Percentiles rank a stretch among this genome's conserved stretches.
Conservation (phyloP, 2,888 invertebrate species). For the Liposcelis brunnea region DNA sequence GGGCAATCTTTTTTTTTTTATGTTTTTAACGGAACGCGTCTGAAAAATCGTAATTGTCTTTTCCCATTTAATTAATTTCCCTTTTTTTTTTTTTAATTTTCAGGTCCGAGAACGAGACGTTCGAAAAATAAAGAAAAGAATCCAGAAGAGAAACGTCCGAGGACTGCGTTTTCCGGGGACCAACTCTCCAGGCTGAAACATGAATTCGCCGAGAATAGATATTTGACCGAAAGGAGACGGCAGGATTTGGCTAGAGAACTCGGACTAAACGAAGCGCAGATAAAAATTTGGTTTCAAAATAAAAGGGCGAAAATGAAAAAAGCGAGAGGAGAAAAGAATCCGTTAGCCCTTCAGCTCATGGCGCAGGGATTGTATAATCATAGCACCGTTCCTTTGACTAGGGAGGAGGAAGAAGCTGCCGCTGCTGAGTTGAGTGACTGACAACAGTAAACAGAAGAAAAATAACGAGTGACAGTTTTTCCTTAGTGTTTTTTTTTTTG, state of each 20-base stretch:
- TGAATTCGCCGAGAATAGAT: slow-evolving; percentile 84
- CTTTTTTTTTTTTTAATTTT: slow-evolving; percentile 14
- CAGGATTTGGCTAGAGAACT: slow-evolving; percentile 82
- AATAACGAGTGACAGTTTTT: no score
- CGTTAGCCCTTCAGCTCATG: slow-evolving; percentile 77
- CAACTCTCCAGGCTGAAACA: slow-evolving; percentile 80
- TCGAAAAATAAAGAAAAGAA: slow-evolving; percentile 31
- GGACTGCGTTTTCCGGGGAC: slow-evolving; percentile 91
- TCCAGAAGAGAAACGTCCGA: slow-evolving; percentile 73
- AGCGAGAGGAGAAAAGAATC: slow-evolving; percentile 65
- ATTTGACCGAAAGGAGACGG: slow-evolving; percentile 80
- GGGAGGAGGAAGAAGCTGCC: slow-evolving; percentile 54
- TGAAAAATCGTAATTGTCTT: no score
- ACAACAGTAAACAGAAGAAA: background rate
- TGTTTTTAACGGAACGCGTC: no score
- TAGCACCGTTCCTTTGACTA: slow-evolving; percentile 55
- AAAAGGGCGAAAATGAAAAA: slow-evolving; percentile 95
- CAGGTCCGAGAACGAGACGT: slow-evolving; percentile 42
- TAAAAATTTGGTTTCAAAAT: slow-evolving; percentile 96
- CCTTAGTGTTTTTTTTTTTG: no score
- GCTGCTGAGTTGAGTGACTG: slow-evolving; percentile 12
- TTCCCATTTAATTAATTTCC: no score
- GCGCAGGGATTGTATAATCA: slow-evolving; percentile 91
- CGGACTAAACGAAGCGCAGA: slow-evolving; percentile 89
- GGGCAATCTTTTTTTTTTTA: no score